Base-by-base conservation (phyloP, 2,888 invertebrate genomes). In the Aporophyla lueneburgensis region DNA sequence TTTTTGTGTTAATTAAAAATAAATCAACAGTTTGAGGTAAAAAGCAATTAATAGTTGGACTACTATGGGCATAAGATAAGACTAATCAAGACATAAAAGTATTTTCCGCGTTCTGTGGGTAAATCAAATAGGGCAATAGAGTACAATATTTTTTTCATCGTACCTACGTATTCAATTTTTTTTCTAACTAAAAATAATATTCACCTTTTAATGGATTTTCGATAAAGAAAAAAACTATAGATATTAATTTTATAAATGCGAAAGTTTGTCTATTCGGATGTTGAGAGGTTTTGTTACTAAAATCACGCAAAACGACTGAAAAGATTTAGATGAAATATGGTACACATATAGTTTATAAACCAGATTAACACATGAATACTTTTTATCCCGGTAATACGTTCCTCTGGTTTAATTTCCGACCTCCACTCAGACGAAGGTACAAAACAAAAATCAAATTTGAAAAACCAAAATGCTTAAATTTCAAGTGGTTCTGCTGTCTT, bases 401-500 rank as follows among this genome's bases (percentile, higher is more conserved):
- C 10, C 12, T 3, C 10, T 46, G 9, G 43, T 0, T 10, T 10
- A 46, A 1, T 46, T 46, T 12, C 9, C 43, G 9, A 43, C 43
- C 43, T 43, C 43, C 43, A 9, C 43, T 7, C 43, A 9, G 9
- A 9, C 43, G 9, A 43, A 9, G 9, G 7, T 3, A 54, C 24
- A 12, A n/a, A 2, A 53, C 5, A 16, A 54, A 16, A 54, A 51
- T 49, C 7, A 40, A 40, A 67, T 53, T 10, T 33, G 3, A 14
- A 49, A 16, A 24, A 1, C 4, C n/a, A 62, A 68, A 68, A 46
- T 58, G 65, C 61, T 68, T 46, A 68, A 43, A 80, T 74, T 76
- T 10, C 40, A 74, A 86, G 70, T 79, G 78, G 63, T 71, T 67
- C 79, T 70, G 69, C 71, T 53, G 56, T 51, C 61, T 65, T 76